Base-by-base conservation (phyloP, 2,797 vertebrate genomes). In the Chiloscyllium punctatum region DNA sequence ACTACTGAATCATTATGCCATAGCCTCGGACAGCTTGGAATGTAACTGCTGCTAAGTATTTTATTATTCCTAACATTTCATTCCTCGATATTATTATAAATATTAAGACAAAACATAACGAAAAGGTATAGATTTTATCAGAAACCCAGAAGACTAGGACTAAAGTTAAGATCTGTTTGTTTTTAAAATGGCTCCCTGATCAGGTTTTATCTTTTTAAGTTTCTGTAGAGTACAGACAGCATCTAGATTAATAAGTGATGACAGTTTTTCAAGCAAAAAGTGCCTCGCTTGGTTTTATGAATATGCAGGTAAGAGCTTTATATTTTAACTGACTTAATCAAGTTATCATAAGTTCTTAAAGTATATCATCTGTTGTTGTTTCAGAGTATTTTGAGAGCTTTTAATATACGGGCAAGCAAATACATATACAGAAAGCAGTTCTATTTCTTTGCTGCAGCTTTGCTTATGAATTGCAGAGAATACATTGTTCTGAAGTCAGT, bases 231-330 rank as follows among this genome's bases (percentile, higher is more conserved):
- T 98, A 96, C 98, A 98, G 97, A 97, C 98, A 91, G 97, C 98
- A 94, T 97, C 97, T 96, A 98, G 98, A 97, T 97, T 98, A 79
- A 97, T 98, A 96, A 97, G 96, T 96, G 98, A 98, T 79, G 98
- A 98, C 96, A 98, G 98, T 95, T 99, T 99, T 98, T 99, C 99
- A 97, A 98, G 97, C 97, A 99, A 99, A 97, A 99, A 98, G 98
- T 99, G 99, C 97, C 98, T 99, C 97, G 98, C 98, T 96, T 99
- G 99, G 99, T 99, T 99, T 98, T 98, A 99, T 96, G 98, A 98
- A 97, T 99, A 99, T 96, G 98, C 99, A 97, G 98, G 98, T 98
- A 98, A 96, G 96, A 96, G 96, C 96, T 68, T 53, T 57, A n/a
- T 16, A 62, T 90, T 62, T 33, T 79, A 57, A 68, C 25, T 79